These are phyloP conservation scores for Philopotamus ludificatus DNA, from an alignment of 1,140 invertebrate species.

Conservation along the genomic window DNA sequence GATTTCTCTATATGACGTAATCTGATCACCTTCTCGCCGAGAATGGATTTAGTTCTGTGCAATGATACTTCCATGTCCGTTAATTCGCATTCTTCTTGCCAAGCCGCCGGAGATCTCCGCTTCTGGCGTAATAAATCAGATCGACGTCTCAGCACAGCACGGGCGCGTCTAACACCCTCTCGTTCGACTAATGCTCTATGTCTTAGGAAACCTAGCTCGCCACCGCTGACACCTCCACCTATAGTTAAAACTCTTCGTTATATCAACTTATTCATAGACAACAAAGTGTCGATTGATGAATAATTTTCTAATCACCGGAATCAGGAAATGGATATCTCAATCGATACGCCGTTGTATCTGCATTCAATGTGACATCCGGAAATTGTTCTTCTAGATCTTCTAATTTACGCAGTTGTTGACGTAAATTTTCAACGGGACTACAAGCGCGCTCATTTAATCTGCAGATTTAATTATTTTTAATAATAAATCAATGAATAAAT, in stretches of 20 bases:
- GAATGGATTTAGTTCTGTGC: conserved; percentile 70
- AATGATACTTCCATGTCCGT: conserved; percentile 78
- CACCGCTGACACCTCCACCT: conserved; percentile 48
- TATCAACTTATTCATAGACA: neutral
- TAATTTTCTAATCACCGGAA: conserved; percentile 51
- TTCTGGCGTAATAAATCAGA: conserved; percentile 63
- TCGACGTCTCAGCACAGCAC: conserved; percentile 65
- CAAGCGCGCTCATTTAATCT: conserved; percentile 57
- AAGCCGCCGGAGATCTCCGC: conserved; percentile 54
- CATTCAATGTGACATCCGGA: conserved; percentile 60
- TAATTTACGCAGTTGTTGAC: conserved; percentile 73
- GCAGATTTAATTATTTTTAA: conserved; percentile 2
- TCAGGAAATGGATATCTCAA: conserved; percentile 73
- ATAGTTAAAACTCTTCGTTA: neutral
- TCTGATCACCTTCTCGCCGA: conserved; percentile 78
- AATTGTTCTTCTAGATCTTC: conserved; percentile 79
- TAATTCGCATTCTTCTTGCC: conserved; percentile 74
- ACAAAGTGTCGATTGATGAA: neutral
- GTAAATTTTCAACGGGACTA: conserved; percentile 72
- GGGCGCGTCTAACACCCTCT: conserved; percentile 72
- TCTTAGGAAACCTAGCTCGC: conserved; percentile 76
- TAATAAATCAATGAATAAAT: neutral
- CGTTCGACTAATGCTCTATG: conserved; percentile 75
- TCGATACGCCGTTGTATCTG: conserved; percentile 69
- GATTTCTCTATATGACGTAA: conserved; percentile 74